A percentile compares a stretch with the other conserved stretches of the same genome.
phyloP scores from a whole-genome alignment of 35 echinoderm and acorn worm species.

The Chiridota heheva region DNA sequence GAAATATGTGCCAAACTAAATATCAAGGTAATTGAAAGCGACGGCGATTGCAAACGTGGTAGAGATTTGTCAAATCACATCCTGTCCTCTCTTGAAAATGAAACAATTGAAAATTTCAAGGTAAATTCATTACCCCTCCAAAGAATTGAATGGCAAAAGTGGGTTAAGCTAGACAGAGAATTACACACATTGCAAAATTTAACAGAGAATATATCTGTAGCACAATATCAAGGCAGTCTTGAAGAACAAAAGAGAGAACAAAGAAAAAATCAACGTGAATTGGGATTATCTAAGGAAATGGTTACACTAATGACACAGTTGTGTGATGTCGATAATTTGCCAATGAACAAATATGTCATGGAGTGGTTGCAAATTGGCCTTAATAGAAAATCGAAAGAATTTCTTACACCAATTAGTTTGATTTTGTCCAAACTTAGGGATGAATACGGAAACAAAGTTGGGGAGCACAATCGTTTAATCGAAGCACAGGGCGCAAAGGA shows the following conservation, averaged over 20 bases:
- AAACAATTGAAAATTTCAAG: not conserved
- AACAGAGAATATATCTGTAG: constrained; percentile 17
- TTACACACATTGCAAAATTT: not conserved
- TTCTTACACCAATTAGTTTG: not conserved
- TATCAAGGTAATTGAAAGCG: not conserved
- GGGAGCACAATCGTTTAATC: not conserved
- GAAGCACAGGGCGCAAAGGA: not conserved
- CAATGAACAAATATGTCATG: not conserved
- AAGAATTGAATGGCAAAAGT: constrained; percentile 1
- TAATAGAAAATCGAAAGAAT: not conserved
- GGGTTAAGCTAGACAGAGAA: constrained; percentile 13
- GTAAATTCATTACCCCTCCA: constrained; percentile 4
- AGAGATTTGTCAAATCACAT: not conserved
- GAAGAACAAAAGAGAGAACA: not conserved
- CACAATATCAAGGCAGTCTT: not conserved
- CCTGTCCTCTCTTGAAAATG: not conserved
- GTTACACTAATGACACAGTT: not conserved
- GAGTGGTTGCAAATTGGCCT: not conserved
- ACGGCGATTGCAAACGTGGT: not conserved
- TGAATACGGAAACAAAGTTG: constrained; percentile 9
- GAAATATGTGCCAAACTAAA: not conserved
- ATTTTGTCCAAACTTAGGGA: not conserved
- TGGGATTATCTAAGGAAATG: not conserved
- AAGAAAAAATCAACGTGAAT: not conserved
- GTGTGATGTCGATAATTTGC: not conserved